Base-by-base conservation (phyloP, 92 coral and sea anemone genomes). In the Phenganax stokvisi region DNA sequence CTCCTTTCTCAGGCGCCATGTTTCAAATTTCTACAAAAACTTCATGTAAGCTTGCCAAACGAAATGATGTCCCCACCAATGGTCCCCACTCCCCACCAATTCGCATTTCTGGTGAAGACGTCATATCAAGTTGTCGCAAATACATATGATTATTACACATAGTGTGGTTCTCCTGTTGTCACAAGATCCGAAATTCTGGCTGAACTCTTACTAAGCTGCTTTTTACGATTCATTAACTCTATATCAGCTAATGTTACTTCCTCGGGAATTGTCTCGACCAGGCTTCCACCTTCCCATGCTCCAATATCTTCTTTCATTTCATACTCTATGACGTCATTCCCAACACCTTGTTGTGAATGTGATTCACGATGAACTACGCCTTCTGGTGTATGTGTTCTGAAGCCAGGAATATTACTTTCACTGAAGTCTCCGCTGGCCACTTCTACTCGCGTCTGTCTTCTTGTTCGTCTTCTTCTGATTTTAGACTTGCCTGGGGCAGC, bases 141-240 rank as follows among this genome's bases (percentile, higher is more conserved):
- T 20, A 20, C 25, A 20, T 20, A 20, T 20, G 25, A 20, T 20
- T 37, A 5, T 89, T 81, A 93, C 30, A 93, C 98, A 68, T 90
- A 94, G 31, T 94, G 97, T 12, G 98, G 96, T 56, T 84, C 83
- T 0, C 98, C 98, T 17, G 96, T 96, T 2, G 89, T 83, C 80
- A 92, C 86, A 37, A 37, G 47, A 57, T 94, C 97, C 44, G 92
- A 79, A 29, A 92, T 87, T 71, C 88, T 90, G 37, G 84, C 86
- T 60, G 90, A 89, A 84, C 61, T 85, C 84, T 71, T 84, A 55
- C 31, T 17, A 67, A 10, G 87, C 47, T 54, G 44, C 55, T 56
- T 75, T 74, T 15, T 85, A 74, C n/a, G 44, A 60, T 80, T 85
- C 88, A 8, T 75, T 70, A 30, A 76, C 51, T 78, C 87, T 9